Evolutionary conservation across 2,113 vertebrate genomes (phyloP), one percentile per base, ranked within the genome.

Genomic region (Macquaria ambigua): DNA sequence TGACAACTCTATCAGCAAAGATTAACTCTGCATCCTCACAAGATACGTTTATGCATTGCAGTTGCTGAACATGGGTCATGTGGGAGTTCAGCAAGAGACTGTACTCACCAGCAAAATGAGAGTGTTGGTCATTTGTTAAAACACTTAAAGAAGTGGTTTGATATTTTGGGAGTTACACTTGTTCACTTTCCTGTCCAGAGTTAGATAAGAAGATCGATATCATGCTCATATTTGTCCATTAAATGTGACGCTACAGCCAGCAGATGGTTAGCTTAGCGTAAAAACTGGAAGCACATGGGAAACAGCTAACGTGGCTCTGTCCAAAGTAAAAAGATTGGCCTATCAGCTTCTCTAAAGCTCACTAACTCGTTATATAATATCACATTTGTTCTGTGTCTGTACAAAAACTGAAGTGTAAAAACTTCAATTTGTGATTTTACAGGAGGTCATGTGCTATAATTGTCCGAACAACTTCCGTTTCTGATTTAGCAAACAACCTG

Each of bases 1-100:
- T 43, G 39, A 9, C n/a, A 55, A 15, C 48, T 55, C 50, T 25
- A 28, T 53, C 71, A 31, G 71, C 56, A 48, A 55, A 80, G 71
- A 69, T 63, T 48, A 80, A 55, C 63, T 75, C 43, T 69, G 25
- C 55, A 55, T 85, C 72, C 25, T 46, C 63, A 6, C 21, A 25
- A 39, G 21, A 56, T 2, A 8, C 21, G 43, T 66, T 81, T 37
- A 52, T 76, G 50, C 28, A 4, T 59, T 23, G 25, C 58, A 21
- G 7, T 31, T 41, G 20, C 58, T 71, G 70, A 69, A 12, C 28
- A 20, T 7, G 25, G 23, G 15, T 43, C 66, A 59, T 23, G 6
- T 9, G 46, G 46, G 74, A 59, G n/a, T 66, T 41, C 23, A 56
- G 2, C 46, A 11, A 68, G 15, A 48, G 7, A 28, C 58, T 16